phyloP scores from a whole-genome alignment of 2,888 invertebrate genomes.

The Agriopis aurantiaria region DNA sequence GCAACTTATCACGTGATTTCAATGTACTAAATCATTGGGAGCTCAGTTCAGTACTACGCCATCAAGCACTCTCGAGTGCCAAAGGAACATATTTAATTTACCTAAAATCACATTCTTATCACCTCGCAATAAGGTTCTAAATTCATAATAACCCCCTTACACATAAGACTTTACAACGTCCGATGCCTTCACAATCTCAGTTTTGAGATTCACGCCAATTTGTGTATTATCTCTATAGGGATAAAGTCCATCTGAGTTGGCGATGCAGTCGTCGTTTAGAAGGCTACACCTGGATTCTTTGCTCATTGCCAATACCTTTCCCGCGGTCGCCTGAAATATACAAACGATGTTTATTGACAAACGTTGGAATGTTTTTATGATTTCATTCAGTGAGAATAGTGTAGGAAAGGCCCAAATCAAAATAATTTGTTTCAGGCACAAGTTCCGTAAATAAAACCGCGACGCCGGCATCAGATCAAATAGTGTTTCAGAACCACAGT shows the following conservation, averaged over 20 bases:
- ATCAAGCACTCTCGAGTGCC: neutral
- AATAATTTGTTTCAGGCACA: too few species aligned
- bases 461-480: too few species aligned
- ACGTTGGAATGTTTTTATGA: too few species aligned
- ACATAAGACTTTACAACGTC: neutral
- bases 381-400: too few species aligned
- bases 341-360: neutral
- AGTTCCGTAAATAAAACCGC: too few species aligned
- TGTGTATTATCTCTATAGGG: slow-evolving; percentile 14
- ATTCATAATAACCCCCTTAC: slow-evolving; percentile 12
- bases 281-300: neutral
- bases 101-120: slow-evolving; percentile 34
- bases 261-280: slow-evolving; percentile 11
- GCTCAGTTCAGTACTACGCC: slow-evolving; percentile 3
- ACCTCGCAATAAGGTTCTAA: slow-evolving; percentile 32
- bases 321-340: slow-evolving; percentile 31
- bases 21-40: neutral
- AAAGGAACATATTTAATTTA: slow-evolving; percentile 30
- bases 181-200: neutral
- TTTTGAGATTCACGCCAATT: slow-evolving; percentile 17
- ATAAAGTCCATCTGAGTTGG: slow-evolving; percentile 26
- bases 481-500: too few species aligned
- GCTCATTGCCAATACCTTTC: slow-evolving; percentile 22
- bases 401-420: too few species aligned
- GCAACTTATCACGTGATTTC: neutral